Evolutionary conservation across 1,140 invertebrate species (phyloP), one percentile per base, ranked within the genome.

Genomic region (Lepidostoma basale): DNA sequence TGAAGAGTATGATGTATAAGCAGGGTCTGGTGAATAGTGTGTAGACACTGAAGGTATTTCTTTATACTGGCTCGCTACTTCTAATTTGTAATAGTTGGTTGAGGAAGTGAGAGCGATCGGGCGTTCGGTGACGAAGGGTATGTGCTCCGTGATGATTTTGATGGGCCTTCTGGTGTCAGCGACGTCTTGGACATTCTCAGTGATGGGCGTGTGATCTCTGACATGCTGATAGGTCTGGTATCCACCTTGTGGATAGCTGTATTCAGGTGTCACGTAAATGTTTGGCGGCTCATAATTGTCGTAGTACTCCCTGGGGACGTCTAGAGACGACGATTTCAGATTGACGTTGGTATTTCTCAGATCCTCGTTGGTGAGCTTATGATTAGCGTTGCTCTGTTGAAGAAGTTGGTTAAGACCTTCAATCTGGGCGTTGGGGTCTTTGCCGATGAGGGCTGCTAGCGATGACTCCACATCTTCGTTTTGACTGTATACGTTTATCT

Each of bases 161-260:
- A 63, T 47, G 28, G 49, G 52, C 62, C 72, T 63, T 52, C 74
- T 75, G 3, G 76, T 74, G 68, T 83, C 75, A 69, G 76, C 76
- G 42, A 79, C 76, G 62, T 82, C 81, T 62, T 81, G 77, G 12
- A 81, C 73, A 42, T 81, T 76, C 76, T 83, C 80, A 56, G 75
- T 81, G 6, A 83, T 81, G 4, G 81, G 80, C 33, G 70, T 82
- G 39, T 81, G 71, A 67, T 82, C 80, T 73, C 77, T 78, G 4
- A 73, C 72, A 67, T 47, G 69, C 62, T 25, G 74, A 75, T 10
- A 66, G 60, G 47, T 68, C 75, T 20, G 6, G 6, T 70, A 8
- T 6, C 60, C 1, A 12, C 20, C 14, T 1, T n/a, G n/a, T 30
- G 30, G 12, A 40, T 67, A 70, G 12, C 10, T 36, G 44, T 70